These are phyloP conservation scores for Drosophila gunungcola DNA, from an alignment of 1,140 invertebrate genomes.

Conservation along the genomic window DNA sequence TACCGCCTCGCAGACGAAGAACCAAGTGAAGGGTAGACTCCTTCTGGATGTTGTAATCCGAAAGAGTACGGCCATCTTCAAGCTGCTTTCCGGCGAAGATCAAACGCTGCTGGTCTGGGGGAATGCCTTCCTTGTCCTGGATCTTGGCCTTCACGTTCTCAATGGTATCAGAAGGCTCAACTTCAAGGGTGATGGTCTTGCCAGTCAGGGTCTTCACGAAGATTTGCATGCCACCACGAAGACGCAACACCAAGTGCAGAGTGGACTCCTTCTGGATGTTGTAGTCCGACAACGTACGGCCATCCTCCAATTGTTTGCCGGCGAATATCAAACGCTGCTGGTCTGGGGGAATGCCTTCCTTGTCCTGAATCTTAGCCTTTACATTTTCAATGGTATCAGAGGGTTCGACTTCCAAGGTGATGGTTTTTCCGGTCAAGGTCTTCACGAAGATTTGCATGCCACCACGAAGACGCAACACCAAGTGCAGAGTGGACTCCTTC, in stretches of 20 bases:
- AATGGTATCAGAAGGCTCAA: conserved; percentile 93
- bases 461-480: conserved; percentile 93
- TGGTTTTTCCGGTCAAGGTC: conserved; percentile 91
- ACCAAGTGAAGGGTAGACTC: conserved; percentile 96
- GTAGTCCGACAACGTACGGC: conserved; percentile 88
- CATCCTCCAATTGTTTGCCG: conserved; percentile 92
- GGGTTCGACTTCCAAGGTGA: conserved; percentile 90
- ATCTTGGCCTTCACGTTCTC: conserved; percentile 94
- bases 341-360: conserved; percentile 93
- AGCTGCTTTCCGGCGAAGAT: conserved; percentile 89
- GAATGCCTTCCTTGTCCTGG: conserved; percentile 90
- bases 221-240: conserved; percentile 92
- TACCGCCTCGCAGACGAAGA: conserved; percentile 92
- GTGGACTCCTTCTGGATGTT: conserved; percentile 96
- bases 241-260: conserved; percentile 93
- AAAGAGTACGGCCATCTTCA: conserved; percentile 90
- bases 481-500: conserved; percentile 95
- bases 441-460: conserved; percentile 94
- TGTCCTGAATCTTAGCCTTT: conserved; percentile 92
- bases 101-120: conserved; percentile 89
- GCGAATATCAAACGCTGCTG: conserved; percentile 91
- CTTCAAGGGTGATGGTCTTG: conserved; percentile 93
- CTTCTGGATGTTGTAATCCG: conserved; percentile 94
- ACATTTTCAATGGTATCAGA: conserved; percentile 92
- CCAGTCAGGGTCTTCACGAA: conserved; percentile 93